Evolutionary conservation across 2,797 vertebrate genomes (phyloP).

Genomic region (Hoplostethus mediterraneus): DNA sequence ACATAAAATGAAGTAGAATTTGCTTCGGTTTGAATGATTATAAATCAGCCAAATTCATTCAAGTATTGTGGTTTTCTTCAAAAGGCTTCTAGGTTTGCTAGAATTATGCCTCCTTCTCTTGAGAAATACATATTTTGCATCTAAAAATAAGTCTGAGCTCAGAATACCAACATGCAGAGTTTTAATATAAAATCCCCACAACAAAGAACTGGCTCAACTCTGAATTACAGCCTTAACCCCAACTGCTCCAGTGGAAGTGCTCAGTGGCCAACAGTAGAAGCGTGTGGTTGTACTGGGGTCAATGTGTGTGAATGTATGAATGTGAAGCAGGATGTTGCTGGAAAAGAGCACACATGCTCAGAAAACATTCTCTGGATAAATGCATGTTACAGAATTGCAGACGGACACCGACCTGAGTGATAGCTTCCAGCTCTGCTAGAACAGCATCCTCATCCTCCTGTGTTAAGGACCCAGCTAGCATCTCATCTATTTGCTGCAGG

Average conservation of each 20-base stretch:
- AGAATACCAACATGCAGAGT: slow-evolving; percentile 22
- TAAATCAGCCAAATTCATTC: slow-evolving; percentile 40
- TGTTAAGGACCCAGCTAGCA: slow-evolving; percentile 90
- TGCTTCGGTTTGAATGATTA: slow-evolving; percentile 41
- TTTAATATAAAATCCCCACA: slow-evolving; percentile 12
- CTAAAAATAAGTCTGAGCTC: slow-evolving; percentile 13
- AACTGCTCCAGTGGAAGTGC: neutral
- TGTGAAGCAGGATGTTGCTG: neutral
- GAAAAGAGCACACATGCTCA: slow-evolving; percentile 8
- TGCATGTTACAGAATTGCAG: slow-evolving; percentile 26
- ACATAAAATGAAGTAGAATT: slow-evolving; percentile 35
- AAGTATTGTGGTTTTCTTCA: slow-evolving; percentile 5
- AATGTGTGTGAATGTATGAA: neutral
- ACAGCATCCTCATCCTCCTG: slow-evolving; percentile 94
- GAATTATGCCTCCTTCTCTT: slow-evolving; percentile 6
- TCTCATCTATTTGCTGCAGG: slow-evolving; percentile 93
- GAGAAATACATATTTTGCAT: neutral
- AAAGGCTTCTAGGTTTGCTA: slow-evolving; percentile 1
- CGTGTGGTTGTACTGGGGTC: slow-evolving; percentile 1
- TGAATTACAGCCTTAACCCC: slow-evolving; percentile 29
- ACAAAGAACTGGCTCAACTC: slow-evolving; percentile 16
- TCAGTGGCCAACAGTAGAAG: slow-evolving; percentile 6
- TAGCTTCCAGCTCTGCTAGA: slow-evolving; percentile 91
- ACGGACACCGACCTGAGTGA: slow-evolving; percentile 88
- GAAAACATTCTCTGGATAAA: slow-evolving; percentile 19